A percentile compares a stretch with the other conserved stretches of the same genome.
phyloP scores from a whole-genome alignment of 2,113 vertebrate genomes.

The Calonectris borealis region DNA sequence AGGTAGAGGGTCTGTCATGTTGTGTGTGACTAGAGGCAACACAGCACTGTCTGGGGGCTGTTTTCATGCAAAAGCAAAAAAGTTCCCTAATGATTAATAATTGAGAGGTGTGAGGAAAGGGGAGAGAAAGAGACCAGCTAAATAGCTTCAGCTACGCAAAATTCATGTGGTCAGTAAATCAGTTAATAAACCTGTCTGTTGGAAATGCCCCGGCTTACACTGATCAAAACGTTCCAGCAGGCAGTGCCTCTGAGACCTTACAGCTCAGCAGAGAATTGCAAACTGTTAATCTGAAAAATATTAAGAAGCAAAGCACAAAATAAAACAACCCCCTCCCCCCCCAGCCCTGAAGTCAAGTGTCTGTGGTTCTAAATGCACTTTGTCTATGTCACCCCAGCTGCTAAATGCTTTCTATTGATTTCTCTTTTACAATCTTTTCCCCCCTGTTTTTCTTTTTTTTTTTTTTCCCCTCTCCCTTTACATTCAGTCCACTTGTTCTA shows the following conservation, averaged over 20 bases:
- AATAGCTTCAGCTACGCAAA: slow-evolving; percentile 32
- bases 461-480: neutral
- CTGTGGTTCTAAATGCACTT: slow-evolving; percentile 21
- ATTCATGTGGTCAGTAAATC: slow-evolving; percentile 63
- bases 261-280: slow-evolving; percentile 43
- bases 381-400: slow-evolving; percentile 45
- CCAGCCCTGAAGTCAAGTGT: neutral
- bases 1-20: neutral
- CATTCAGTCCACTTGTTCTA: neutral
- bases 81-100: slow-evolving; percentile 23
- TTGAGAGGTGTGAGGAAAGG: neutral
- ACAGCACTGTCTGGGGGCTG: neutral
- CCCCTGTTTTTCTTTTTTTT: neutral
- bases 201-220: slow-evolving; percentile 24
- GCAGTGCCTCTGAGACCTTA: slow-evolving; percentile 35
- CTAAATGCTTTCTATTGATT: slow-evolving; percentile 63
- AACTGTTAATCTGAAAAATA: slow-evolving; percentile 66
- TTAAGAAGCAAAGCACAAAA: slow-evolving; percentile 21
- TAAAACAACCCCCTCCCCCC: neutral
- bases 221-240: slow-evolving; percentile 56
- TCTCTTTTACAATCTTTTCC: neutral
- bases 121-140: slow-evolving; percentile 14
- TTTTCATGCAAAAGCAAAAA: neutral
- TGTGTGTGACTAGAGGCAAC: neutral
- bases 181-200: slow-evolving; percentile 64